A percentile compares a stretch with the other conserved stretches of the same genome.
Conservation (phyloP, 2,113 vertebrate species). For the Tenrec ecaudatus region DNA sequence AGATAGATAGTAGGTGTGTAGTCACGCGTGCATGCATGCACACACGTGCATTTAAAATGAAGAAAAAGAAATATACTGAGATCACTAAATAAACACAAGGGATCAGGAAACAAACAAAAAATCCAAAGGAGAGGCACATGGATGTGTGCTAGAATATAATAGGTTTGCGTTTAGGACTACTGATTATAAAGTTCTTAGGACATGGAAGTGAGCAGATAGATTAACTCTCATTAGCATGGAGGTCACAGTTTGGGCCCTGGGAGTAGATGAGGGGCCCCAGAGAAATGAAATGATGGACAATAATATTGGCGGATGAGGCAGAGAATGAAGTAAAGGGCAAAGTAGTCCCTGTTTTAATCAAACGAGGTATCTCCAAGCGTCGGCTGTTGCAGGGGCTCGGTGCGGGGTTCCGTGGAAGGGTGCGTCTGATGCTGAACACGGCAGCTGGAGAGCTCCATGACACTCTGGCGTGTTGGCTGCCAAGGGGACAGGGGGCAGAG, state of each 20-base stretch:
- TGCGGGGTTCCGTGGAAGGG: not conserved
- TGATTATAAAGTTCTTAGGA: slow-evolving; percentile 4
- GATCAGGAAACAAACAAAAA: not conserved
- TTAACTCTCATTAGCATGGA: not conserved
- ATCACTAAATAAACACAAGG: not conserved
- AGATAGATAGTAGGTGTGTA: not conserved
- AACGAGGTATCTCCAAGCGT: not conserved
- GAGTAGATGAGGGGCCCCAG: too few relatives aligned
- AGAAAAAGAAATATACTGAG: not conserved
- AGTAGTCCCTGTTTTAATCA: not conserved
- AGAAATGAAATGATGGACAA: not conserved
- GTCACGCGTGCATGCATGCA: too few relatives aligned
- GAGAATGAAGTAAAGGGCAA: not conserved
- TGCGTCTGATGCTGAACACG: accelerated
- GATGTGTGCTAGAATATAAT: not conserved
- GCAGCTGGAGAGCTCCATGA: not conserved
- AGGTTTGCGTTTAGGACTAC: not conserved
- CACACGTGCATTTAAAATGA: slow-evolving; percentile 21
- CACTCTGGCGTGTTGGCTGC: not conserved
- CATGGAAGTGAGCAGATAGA: not conserved
- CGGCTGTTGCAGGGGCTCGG: not conserved
- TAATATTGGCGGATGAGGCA: not conserved
- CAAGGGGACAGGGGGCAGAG: not conserved
- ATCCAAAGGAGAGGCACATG: not conserved
- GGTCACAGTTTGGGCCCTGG: not conserved